Evolutionary conservation across 2,888 invertebrate genomes (phyloP), one percentile per base, ranked within the genome.

Genomic region (Agrochola circellaris): DNA sequence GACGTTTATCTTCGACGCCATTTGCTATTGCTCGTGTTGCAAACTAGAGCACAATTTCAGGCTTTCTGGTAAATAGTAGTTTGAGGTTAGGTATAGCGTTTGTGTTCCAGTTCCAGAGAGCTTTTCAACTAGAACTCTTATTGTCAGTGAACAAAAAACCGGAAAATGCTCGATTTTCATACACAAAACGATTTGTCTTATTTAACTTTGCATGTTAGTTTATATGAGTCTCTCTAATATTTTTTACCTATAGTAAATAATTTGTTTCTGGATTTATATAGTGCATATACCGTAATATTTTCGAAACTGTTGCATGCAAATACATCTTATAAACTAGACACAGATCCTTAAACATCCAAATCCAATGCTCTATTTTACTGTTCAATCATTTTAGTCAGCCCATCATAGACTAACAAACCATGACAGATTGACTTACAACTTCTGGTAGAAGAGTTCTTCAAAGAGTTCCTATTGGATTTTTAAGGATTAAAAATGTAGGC

Each of bases 1-100:
- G 77, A 79, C 82, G 85, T 77, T 84, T 85, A 88, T 84, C 84
- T 74, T 42, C 71, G 82, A 71, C 75, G 85, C 85, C 85, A 82
- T 83, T 82, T 84, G 54, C 82, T 73, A 81, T 81, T 86, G 83
- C 56, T 66, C 34, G 26, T 58, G 60, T 75, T 72, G 58, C 45
- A 26, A 85, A 78, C 74, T 70, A 54, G n/a, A 34, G 70, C 51
- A 72, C 34, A 48, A 34, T 34, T 34, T 34, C 34, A 34, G 34
- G 56, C 75, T 73, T 82, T 71, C 15, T 71, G 8, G 62, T 64
- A 45, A 38, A 54, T 54, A 82, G 34, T 2, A 23, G 60, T 72
- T 66, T 42, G 42, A n/a, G 48, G 61, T 77, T 45, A 71, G 67
- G 77, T 56, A 65, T 66, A 45, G 20, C 13, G 45, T 20, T 34